Evolutionary conservation across 2,888 invertebrate species (phyloP), one percentile per base, ranked within the genome.

Genomic region (Parnassius apollo): DNA sequence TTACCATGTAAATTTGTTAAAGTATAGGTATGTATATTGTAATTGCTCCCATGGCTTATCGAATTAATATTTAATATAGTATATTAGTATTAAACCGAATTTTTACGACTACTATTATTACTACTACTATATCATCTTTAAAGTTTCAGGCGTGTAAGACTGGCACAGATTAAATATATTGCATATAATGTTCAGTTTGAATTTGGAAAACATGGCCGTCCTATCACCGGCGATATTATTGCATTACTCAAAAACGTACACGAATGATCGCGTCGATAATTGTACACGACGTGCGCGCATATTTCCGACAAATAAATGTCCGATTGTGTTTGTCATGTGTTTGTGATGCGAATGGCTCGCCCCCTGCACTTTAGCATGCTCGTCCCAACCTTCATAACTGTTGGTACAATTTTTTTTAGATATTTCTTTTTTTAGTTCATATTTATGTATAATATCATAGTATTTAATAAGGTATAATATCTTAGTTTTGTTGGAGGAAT

Each of bases 201-300:
- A 25, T 25, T 25, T 0, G 35, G 7, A 35, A 44, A 59, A 53
- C 13, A 57, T 52, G 50, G 42, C 50, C 56, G 9, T 10, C 54
- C 49, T n/a, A 25, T 51, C 35, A 4, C 12, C 46, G 44, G 48
- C 61, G 64, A 69, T 69, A 71, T 74, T 71, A 71, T 68, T 67
- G 63, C 67, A 71, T 68, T 71, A 69, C 69, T 66, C 58, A 62
- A 57, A 68, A 73, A 74, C 68, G 70, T 74, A 72, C 69, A 69
- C 64, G 69, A 63, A 65, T 61, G 45, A 70, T 65, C 68, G 69
- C 64, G 54, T 75, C 70, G 70, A 71, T 82, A 80, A 85, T 85
- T 77, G 77, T 75, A 68, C 68, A 69, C 76, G 83, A 85, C 85
- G 72, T 71, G 73, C 72, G 74, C 74, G 78, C 73, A 80, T 80